phyloP scores from a whole-genome alignment of 1,140 invertebrate genomes.

The Drosophila repleta region DNA sequence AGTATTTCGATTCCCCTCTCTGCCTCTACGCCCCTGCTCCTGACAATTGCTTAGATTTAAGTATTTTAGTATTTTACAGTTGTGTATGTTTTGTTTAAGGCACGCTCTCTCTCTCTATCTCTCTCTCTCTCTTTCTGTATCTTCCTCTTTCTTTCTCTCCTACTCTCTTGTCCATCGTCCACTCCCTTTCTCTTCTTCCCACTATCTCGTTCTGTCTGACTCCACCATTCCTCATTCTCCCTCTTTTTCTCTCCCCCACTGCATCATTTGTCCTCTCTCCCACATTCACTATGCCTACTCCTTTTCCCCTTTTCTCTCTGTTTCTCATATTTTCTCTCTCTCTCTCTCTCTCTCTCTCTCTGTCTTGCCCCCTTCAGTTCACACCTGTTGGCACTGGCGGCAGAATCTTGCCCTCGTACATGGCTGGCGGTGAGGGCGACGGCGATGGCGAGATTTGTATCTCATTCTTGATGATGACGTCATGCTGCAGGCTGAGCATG shows the following conservation, averaged over 20 bases:
- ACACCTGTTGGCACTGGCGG: slow-evolving; percentile 58
- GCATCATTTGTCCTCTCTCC: too few relatives aligned
- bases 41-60: slow-evolving; percentile 20
- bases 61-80: slow-evolving; percentile 24
- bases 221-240: too few relatives aligned
- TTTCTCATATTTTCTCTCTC: not conserved
- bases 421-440: slow-evolving; percentile 60
- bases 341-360: not conserved
- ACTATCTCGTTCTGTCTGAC: too few relatives aligned
- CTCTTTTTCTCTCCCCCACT: too few relatives aligned
- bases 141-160: not conserved
- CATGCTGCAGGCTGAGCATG: slow-evolving; percentile 68
- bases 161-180: too few relatives aligned
- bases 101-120: slow-evolving; percentile 1
- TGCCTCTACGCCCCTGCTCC: slow-evolving; percentile 1
- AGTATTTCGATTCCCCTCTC: not conserved
- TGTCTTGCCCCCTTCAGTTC: slow-evolving; percentile 18
- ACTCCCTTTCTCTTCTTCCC: too few relatives aligned
- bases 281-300: too few relatives aligned
- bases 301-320: not conserved
- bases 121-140: not conserved
- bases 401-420: slow-evolving; percentile 57
- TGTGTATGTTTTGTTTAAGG: slow-evolving; percentile 15
- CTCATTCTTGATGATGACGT: slow-evolving; percentile 80
- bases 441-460: slow-evolving; percentile 80